Evolutionary conservation across 2,797 vertebrate genomes (phyloP).

Genomic region (Pachyuromys duprasi): DNA sequence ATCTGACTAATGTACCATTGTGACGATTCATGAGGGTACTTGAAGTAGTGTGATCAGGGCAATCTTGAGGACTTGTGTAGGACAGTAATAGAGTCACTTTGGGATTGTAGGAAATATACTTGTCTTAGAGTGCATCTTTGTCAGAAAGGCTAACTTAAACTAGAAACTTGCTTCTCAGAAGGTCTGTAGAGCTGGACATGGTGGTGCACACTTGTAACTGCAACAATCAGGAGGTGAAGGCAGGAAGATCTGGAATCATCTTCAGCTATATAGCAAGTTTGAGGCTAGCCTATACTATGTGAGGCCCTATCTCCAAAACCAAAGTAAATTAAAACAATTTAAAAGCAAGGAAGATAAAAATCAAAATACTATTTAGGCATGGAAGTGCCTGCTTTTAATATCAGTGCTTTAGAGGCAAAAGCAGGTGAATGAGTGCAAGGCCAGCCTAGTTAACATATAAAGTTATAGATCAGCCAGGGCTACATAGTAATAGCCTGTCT

Average conservation of each 20-base stretch:
- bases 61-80: background rate
- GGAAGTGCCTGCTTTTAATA: background rate
- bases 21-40: background rate
- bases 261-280: background rate
- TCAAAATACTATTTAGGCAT: background rate
- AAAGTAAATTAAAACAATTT: background rate
- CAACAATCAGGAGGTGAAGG: background rate
- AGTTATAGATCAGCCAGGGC: background rate
- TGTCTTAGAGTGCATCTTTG: background rate
- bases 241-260: background rate
- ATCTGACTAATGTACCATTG: background rate
- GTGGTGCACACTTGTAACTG: background rate
- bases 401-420: background rate
- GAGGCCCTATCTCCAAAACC: background rate
- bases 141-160: slow-evolving; percentile 52
- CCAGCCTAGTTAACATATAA: background rate
- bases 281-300: background rate
- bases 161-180: slow-evolving; percentile 14
- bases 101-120: slow-evolving; percentile 13
- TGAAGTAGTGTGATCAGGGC: background rate
- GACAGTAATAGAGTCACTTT: slow-evolving; percentile 42
- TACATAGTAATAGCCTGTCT: background rate
- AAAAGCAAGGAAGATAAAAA: background rate
- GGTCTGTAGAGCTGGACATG: background rate
- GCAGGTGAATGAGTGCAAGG: background rate